Percentiles rank a stretch among this genome's conserved stretches.
These are phyloP conservation scores for Euwallacea fornicatus DNA, from an alignment of 1,140 invertebrate genomes.

Conservation along the genomic window DNA sequence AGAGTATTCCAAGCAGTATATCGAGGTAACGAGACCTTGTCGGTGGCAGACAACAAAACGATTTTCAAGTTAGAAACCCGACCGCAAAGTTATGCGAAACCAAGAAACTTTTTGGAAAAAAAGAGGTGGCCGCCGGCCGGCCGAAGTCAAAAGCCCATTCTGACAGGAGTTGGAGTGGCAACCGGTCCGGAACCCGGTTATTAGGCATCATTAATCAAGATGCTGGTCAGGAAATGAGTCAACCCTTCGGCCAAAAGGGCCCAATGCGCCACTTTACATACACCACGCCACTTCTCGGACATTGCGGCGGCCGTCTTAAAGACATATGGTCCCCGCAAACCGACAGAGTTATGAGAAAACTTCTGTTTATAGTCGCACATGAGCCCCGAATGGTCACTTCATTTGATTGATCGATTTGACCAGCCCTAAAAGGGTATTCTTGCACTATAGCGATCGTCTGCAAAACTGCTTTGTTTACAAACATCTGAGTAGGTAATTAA, in stretches of 20 bases:
- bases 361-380: constrained; percentile 7
- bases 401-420: too few relatives aligned
- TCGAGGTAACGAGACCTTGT: too few relatives aligned
- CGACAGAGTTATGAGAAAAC: constrained; percentile 25
- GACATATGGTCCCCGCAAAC: constrained; percentile 8
- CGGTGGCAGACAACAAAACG: constrained; percentile 6
- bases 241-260: constrained; percentile 52
- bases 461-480: constrained; percentile 8
- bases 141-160: constrained; percentile 31
- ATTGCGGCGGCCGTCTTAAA: constrained; percentile 39
- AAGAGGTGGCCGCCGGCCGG: constrained; percentile 17
- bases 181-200: constrained; percentile 48
- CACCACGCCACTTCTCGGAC: constrained; percentile 43
- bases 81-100: constrained; percentile 29
- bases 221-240: constrained; percentile 54
- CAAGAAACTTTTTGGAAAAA: constrained; percentile 30
- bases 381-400: too few relatives aligned
- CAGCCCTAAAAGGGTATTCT: too few relatives aligned
- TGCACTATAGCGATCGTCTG: not conserved
- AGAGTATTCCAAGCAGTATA: too few relatives aligned
- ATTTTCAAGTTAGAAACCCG: constrained; percentile 22
- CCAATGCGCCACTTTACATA: constrained; percentile 51
- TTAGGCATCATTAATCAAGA: constrained; percentile 55
- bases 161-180: constrained; percentile 32
- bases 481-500: constrained; percentile 13